Base-by-base conservation (phyloP, 2,888 invertebrate species). In the Synanthedon formicaeformis region DNA sequence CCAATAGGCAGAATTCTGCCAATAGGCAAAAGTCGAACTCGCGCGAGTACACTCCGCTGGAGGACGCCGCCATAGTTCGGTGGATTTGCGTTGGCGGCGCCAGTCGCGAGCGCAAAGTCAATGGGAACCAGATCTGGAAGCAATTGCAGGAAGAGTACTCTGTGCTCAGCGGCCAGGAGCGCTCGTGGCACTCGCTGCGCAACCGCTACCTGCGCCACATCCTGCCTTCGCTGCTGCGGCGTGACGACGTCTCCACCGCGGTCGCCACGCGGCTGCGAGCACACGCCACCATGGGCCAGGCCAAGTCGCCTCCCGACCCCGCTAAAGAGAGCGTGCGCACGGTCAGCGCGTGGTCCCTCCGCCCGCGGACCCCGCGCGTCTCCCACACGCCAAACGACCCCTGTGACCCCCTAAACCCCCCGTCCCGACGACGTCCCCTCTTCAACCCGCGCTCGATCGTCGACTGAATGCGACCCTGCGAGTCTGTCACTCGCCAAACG, bases 141-240 rank as follows among this genome's bases (percentile, higher is more conserved):
- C 69, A 78, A 10, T 64, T 86, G 56, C 66, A 77, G 61, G 56
- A 52, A 0, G 54, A 60, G 48, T 77, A 67, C 64, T 10, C 13
- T 0, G 41, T 51, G 2, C 55, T 71, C 50, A 66, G 78, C 1
- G 78, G 79, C 3, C 56, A 53, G 79, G 78, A 10, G 18, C 76
- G 87, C 2, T 63, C 83, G 54, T 88, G 82, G 83, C 87, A 87
- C 58, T 87, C 87, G 23, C 72, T 88, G 40, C 78, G 85, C 14
- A 86, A 83, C 68, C 75, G 87, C 50, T 88, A 83, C 74, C 71
- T 87, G 59, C 81, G 85, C 55, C 71, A 78, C 68, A 66, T 88
- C 55, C 73, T 87, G 62, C 83, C 81, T 12, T 11, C 66, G 40
- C 78, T 88, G 34, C 49, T 11, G 49, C 49, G 13, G 18, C 45